Evolutionary conservation across 2,888 invertebrate genomes (phyloP), one percentile per base, ranked within the genome.

Genomic region (Scelioninae gen. 2): DNA sequence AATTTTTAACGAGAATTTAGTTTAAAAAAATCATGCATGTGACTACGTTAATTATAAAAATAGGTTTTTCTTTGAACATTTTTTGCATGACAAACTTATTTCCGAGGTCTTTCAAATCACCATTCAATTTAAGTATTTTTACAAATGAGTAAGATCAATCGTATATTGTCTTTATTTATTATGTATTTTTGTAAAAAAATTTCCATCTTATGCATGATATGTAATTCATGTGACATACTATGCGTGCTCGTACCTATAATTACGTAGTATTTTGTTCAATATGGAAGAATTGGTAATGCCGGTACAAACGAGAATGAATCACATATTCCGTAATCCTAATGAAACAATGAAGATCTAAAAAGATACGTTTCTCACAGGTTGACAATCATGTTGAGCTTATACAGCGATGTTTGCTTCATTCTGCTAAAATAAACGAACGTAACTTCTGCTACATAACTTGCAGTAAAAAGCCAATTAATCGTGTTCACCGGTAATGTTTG

Each of bases 201-300:
- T 22, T 22, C 45, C 45, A 22, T 45, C 11, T 10, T 25, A 45
- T 45, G 22, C 45, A 31, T 5, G 31, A 45, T 45, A 25, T 45
- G 45, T 45, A 45, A 45, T 45, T 45, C 11, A 45, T 45, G 45
- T 45, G 25, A 45, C 25, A 13, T 31, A 9, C 31, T 45, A 45
- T 13, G 13, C 9, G 13, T 19, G 25, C 13, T 31, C 31, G 31
- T 31, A 31, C 10, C 31, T 9, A 31, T 31, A 31, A 5, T 4
- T 31, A 13, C 11, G 11, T 18, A 13, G 16, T 13, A 25, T 45
- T 45, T 45, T 45, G 45, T 45, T 45, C 45, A 45, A 45, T 45
- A 45, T 45, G 22, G 45, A 45, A 45, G 5, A 45, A 45, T 45
- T 11, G 25, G 25, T 25, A 45, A 43, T 43, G 19, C 11, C 6